Evolutionary conservation across 53 echinoderm and acorn worm species (phyloP).

Genomic region (Echinarachnius parma): DNA sequence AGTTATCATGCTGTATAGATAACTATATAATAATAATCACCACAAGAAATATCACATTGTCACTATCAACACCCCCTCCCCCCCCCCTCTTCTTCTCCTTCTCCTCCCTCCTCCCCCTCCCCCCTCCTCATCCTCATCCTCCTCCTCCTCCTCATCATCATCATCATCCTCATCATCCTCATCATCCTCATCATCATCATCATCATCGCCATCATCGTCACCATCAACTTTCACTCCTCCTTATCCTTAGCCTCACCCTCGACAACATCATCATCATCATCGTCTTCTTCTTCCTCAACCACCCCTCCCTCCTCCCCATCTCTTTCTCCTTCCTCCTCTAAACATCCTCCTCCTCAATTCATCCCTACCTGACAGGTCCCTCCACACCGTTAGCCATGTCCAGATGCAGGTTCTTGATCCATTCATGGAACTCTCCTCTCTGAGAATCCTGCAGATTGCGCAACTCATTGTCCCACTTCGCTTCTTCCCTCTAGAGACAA

Average conservation of each 20-base stretch:
- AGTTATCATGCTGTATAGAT: background rate
- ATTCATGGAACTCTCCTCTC: constrained; percentile 68
- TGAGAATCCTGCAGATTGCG: constrained; percentile 80
- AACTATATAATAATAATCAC: background rate
- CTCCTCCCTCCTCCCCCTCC: background rate
- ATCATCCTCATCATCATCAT: background rate
- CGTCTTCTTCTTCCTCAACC: background rate
- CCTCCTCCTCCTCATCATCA: background rate
- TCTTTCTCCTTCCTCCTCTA: background rate
- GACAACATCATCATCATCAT: background rate
- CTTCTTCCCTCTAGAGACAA: constrained; percentile 62
- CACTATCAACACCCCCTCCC: background rate
- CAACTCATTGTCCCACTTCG: constrained; percentile 89
- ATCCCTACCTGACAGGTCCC: constrained; percentile 65
- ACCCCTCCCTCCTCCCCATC: background rate
- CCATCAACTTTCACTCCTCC: background rate
- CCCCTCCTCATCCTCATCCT: background rate
- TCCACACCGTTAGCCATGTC: constrained; percentile 75
- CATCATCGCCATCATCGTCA: background rate
- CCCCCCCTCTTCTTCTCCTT: background rate
- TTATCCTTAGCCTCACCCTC: background rate
- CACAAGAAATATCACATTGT: background rate
- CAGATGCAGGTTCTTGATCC: constrained; percentile 68
- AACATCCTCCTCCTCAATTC: background rate
- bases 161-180: background rate